Evolutionary conservation across 2,113 vertebrate species (phyloP), one percentile per base, ranked within the genome.

Genomic region (Alosa alosa): DNA sequence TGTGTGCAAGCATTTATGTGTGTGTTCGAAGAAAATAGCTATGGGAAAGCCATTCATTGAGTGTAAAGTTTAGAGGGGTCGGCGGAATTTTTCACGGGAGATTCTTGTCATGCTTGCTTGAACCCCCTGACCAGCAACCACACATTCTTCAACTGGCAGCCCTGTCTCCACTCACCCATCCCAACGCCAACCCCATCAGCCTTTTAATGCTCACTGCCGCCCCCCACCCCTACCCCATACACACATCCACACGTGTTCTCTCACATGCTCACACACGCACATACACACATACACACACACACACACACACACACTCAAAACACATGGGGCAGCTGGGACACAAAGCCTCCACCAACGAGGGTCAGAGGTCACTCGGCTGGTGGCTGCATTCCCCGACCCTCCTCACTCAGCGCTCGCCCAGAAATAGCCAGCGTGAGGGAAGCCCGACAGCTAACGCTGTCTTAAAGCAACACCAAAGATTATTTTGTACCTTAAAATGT

Each of bases 331-430:
- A 78, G 72, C 72, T 78, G 72, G 72, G 25, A 39, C 72, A 78
- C 72, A 78, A 78, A 78, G 72, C 72, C 72, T 11, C 31, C 72
- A 78, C 15, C 72, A 78, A 82, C 49, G 22, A 78, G 46, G 86
- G 84, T 87, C 86, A 83, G 60, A 47, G 84, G 84, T 89, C 88
- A 47, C 84, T 60, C 25, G 36, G 50, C 85, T 83, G 60, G 68
- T 86, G 57, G 9, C 39, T 81, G 46, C 68, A 55, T 50, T 46
- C 41, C 45, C 50, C 47, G 60, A 78, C 72, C 41, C 83, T n/a
- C 18, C 82, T 84, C 86, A 87, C 86, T 89, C 84, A 78, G 75
- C 60, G 15, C 68, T 1, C 44, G 44, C 86, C 64, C 86, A 47
- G 72, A 82, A 87, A 87, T 84, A 60, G 81, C 18, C 68, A 11